Evolutionary conservation across 2,113 vertebrate species (phyloP).

Genomic region (Hemiprocne comata): DNA sequence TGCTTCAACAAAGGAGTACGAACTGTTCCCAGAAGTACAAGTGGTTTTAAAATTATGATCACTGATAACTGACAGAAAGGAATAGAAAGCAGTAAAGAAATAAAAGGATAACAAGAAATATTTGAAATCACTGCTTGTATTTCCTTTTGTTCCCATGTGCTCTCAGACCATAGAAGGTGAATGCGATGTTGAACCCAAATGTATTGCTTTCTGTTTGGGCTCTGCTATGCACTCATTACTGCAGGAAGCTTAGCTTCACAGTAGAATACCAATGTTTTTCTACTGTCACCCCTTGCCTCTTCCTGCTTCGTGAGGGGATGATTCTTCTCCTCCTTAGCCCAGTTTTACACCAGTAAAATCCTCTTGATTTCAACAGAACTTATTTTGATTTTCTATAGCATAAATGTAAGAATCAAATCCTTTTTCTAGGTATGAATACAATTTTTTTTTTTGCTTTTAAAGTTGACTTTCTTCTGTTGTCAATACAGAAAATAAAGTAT

Average conservation of each 20-base stretch:
- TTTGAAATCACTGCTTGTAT: constrained; percentile 22
- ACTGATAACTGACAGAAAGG: constrained; percentile 35
- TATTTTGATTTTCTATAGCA: neutral
- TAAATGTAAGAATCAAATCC: neutral
- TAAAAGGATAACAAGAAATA: constrained; percentile 46
- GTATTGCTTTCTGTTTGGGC: constrained; percentile 42
- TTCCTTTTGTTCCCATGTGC: constrained; percentile 19
- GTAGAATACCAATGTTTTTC: constrained; percentile 23
- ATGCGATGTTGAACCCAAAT: constrained; percentile 32
- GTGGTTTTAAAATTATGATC: constrained; percentile 37
- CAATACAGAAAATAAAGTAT: constrained; percentile 72
- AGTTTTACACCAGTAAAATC: neutral
- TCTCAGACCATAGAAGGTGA: constrained; percentile 39
- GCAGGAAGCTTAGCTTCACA: constrained; percentile 14
- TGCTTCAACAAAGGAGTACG: constrained; percentile 25
- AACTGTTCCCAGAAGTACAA: constrained; percentile 41
- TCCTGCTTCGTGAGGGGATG: neutral
- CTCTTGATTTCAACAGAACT: neutral
- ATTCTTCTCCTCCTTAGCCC: neutral
- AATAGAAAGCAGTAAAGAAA: constrained; percentile 34
- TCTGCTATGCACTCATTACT: constrained; percentile 48
- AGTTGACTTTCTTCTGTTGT: constrained; percentile 40
- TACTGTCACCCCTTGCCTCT: neutral
- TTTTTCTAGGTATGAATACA: neutral
- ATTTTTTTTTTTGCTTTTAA: neutral